A percentile compares a stretch with the other conserved stretches of the same genome.
These are phyloP conservation scores for Chironomus striatipennis DNA, from an alignment of 1,140 invertebrate genomes.

Conservation along the genomic window DNA sequence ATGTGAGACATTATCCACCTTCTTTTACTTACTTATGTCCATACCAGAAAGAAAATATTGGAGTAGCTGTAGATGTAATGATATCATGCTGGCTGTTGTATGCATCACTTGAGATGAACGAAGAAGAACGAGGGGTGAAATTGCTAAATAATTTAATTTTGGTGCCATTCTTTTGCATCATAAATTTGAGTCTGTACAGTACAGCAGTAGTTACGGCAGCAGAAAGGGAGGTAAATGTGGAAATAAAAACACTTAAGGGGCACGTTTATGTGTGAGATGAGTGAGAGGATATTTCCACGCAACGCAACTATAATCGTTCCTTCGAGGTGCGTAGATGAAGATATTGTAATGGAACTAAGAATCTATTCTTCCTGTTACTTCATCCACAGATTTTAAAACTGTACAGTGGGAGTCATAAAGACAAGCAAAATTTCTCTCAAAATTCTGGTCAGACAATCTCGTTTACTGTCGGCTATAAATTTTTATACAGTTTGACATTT, in stretches of 20 bases:
- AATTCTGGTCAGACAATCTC: constrained; percentile 11
- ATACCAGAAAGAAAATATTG: too few species aligned
- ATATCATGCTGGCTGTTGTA: too few species aligned
- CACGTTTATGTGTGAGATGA: neutral
- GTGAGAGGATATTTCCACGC: too few species aligned
- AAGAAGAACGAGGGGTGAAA: neutral
- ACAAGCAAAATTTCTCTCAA: neutral
- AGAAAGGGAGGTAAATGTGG: neutral
- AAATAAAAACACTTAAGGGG: neutral
- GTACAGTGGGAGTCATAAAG: too few species aligned
- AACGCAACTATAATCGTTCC: too few species aligned
- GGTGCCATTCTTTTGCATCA: neutral
- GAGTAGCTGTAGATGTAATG: too few species aligned
- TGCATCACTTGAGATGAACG: too few species aligned
- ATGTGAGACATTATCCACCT: too few species aligned
- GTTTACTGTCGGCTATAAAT: neutral
- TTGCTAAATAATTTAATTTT: constrained; percentile 10
- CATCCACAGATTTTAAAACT: too few species aligned
- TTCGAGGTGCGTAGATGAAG: neutral
- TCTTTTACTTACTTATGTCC: too few species aligned
- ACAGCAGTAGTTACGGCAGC: too few species aligned
- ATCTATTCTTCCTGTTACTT: neutral
- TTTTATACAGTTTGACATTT: neutral
- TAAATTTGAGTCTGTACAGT: neutral
- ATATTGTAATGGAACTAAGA: neutral